These are phyloP conservation scores for Nothobranchius furzeri DNA, from an alignment of 2,113 vertebrate species.

Conservation along the genomic window DNA sequence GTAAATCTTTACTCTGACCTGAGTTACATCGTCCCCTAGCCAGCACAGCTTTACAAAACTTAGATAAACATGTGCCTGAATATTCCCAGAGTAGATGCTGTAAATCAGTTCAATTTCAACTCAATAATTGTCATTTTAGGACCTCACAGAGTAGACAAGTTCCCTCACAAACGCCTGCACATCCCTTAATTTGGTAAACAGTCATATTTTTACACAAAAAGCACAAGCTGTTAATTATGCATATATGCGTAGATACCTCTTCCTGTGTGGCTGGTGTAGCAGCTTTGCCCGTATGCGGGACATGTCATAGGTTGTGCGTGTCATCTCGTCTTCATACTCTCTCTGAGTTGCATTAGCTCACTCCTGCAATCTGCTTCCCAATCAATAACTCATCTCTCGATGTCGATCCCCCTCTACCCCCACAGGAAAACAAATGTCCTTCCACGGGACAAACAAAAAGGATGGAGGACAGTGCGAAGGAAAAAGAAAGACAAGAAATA, in stretches of 20 bases:
- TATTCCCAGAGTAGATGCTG: neutral
- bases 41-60: neutral
- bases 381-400: constrained; percentile 83
- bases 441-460: constrained; percentile 76
- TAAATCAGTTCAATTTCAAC: neutral
- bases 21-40: neutral
- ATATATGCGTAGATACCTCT: neutral
- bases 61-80: neutral
- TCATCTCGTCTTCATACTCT: constrained; percentile 45
- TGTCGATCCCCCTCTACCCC: constrained; percentile 71
- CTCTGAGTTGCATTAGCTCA: constrained; percentile 29
- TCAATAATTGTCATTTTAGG: too few relatives aligned
- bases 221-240: constrained; percentile 26
- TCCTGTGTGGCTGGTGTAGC: neutral
- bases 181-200: too few relatives aligned
- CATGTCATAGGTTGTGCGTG: constrained; percentile 55
- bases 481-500: constrained; percentile 31
- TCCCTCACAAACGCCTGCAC: constrained; percentile 1
- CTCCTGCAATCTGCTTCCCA: constrained; percentile 64
- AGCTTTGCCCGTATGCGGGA: constrained; percentile 18
- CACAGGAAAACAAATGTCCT: constrained; percentile 80
- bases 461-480: constrained; percentile 15
- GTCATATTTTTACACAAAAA: neutral
- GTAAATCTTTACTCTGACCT: constrained; percentile 7
- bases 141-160: constrained; percentile 6